Conservation (phyloP, 1,140 invertebrate genomes). For the Tenebrio molitor region DNA sequence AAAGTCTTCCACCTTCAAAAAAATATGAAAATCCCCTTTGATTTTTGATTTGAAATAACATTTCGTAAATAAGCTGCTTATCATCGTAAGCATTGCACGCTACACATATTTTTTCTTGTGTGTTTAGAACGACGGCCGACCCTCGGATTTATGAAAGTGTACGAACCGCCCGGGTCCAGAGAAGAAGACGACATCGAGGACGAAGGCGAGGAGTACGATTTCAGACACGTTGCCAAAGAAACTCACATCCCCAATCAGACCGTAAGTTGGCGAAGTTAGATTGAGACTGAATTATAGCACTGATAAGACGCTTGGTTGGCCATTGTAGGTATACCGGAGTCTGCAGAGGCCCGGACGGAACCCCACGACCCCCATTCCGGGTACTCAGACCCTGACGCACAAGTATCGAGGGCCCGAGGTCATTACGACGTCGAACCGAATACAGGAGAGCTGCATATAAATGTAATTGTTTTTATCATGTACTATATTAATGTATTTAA, state of each 20-base stretch:
- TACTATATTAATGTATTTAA: conserved; percentile 67
- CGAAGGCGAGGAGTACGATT: conserved; percentile 64
- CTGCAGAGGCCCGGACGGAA: conserved; percentile 75
- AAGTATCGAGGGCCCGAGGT: conserved; percentile 75
- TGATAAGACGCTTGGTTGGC: conserved; percentile 60
- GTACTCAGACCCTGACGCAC: conserved; percentile 67
- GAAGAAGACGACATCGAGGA: conserved; percentile 62
- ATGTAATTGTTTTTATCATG: conserved; percentile 66
- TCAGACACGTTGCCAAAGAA: conserved; percentile 66
- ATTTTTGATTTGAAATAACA: conserved; percentile 9
- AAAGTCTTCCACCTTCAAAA: background rate
- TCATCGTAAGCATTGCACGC: background rate
- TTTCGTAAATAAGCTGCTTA: conserved; percentile 11
- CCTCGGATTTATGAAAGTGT: conserved; percentile 65
- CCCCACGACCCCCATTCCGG: conserved; percentile 68
- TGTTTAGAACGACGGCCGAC: conserved; percentile 60
- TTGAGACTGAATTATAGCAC: conserved; percentile 37
- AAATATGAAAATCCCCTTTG: conserved; percentile 17
- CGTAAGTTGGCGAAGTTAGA: conserved; percentile 54
- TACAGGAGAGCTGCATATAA: conserved; percentile 92
- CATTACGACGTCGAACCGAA: conserved; percentile 84
- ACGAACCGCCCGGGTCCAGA: conserved; percentile 62
- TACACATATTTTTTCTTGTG: conserved; percentile 31
- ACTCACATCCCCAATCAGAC: conserved; percentile 63
- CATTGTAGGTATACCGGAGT: conserved; percentile 76